Percentiles rank a stretch among this genome's conserved stretches.
phyloP scores from a whole-genome alignment of 2,113 vertebrate species.

The Triplophysa dalaica region DNA sequence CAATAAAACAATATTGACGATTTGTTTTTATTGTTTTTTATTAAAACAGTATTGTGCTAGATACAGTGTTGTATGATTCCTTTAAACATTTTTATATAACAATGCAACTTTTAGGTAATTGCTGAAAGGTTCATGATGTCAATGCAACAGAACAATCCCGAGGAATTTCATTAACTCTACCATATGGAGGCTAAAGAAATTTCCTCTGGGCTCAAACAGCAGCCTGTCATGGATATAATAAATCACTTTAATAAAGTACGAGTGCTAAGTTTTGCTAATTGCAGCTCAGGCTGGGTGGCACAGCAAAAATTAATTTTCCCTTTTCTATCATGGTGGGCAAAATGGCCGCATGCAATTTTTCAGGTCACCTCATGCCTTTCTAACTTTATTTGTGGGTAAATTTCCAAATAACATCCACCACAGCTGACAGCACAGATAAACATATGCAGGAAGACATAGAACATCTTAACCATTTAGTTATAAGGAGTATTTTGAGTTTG shows the following conservation, averaged over 20 bases:
- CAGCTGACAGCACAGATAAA: not conserved
- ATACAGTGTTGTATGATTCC: not conserved
- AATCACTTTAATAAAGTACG: not conserved
- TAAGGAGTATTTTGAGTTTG: not conserved
- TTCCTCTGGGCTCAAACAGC: slow-evolving; percentile 1
- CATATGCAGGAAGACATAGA: not conserved
- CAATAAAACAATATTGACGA: not conserved
- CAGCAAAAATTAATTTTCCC: not conserved
- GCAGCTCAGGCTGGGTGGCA: not conserved
- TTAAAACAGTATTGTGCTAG: too few species aligned
- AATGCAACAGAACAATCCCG: not conserved
- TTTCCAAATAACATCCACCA: not conserved
- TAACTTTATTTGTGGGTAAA: not conserved
- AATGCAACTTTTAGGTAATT: not conserved
- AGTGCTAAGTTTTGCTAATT: slow-evolving; percentile 20
- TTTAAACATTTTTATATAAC: slow-evolving; percentile 3
- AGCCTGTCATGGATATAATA: not conserved
- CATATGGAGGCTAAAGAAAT: slow-evolving; percentile 20
- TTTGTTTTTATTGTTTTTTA: not conserved
- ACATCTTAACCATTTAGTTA: slow-evolving; percentile 31
- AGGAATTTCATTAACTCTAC: slow-evolving; percentile 16
- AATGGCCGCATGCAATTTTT: not conserved
- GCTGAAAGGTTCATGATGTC: not conserved
- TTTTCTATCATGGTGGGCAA: not conserved
- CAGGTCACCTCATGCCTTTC: not conserved